These are phyloP conservation scores for Macrophya alboannulata DNA, from an alignment of 2,888 invertebrate species.

Conservation along the genomic window DNA sequence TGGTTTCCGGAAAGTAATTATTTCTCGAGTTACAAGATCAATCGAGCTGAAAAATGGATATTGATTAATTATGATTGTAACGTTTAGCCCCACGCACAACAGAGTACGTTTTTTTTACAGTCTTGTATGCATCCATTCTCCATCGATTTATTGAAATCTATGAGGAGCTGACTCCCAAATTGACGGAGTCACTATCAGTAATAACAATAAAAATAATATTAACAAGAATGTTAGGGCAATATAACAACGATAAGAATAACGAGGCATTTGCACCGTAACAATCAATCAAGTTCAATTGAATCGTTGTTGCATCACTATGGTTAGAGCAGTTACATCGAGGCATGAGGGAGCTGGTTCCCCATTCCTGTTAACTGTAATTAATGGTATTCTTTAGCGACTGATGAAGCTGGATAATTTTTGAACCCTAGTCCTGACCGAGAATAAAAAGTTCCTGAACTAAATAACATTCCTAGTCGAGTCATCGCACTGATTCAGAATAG, in stretches of 20 bases:
- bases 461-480: neutral
- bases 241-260: slow-evolving; percentile 8
- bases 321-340: slow-evolving; percentile 31
- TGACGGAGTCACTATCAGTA: neutral
- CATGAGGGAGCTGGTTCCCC: slow-evolving; percentile 2
- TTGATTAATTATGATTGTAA: neutral
- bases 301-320: slow-evolving; percentile 42
- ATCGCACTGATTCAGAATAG: neutral
- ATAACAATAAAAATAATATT: neutral
- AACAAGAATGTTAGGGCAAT: neutral
- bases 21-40: neutral
- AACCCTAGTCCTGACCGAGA: neutral
- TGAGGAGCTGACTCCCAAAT: neutral
- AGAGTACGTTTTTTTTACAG: neutral
- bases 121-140: neutral
- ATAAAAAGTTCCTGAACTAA: neutral
- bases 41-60: neutral
- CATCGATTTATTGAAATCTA: slow-evolving; percentile 18
- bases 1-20: neutral
- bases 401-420: slow-evolving; percentile 18
- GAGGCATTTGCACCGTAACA: slow-evolving; percentile 31
- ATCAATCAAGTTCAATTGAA: slow-evolving; percentile 53
- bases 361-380: slow-evolving; percentile 47
- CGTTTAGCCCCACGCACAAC: neutral
- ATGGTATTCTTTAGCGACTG: slow-evolving; percentile 16